A percentile compares a stretch with the other conserved stretches of the same genome.
Conservation (phyloP, 1,140 invertebrate species). For the Lepidurus couesii region DNA sequence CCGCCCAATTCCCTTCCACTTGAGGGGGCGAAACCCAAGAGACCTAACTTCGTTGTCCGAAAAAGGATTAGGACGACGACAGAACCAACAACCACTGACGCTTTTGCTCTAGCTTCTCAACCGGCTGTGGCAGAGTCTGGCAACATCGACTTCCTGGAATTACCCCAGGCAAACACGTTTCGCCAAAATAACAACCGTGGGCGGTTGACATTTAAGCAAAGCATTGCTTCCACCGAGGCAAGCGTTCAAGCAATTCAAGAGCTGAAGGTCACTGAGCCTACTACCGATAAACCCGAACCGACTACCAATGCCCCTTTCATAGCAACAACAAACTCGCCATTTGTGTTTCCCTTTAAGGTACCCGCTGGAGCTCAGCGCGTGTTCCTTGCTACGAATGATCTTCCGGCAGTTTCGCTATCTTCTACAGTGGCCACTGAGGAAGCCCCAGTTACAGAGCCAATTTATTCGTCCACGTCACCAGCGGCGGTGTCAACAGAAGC, state of each 20-base stretch:
- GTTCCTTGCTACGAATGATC: background rate
- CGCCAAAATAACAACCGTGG: background rate
- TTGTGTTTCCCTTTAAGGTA: background rate
- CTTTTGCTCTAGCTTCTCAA: background rate
- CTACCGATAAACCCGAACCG: background rate
- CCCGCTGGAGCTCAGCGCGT: background rate
- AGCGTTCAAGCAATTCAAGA: background rate
- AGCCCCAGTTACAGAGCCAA: background rate
- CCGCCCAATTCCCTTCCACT: background rate
- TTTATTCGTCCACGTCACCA: background rate
- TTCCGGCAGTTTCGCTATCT: background rate
- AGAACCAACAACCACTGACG: background rate
- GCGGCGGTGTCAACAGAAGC: background rate
- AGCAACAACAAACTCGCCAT: background rate
- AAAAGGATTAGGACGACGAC: conserved; percentile 1
- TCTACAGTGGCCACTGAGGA: background rate
- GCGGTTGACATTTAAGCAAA: background rate
- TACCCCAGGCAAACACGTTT: background rate
- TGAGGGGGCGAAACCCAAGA: background rate
- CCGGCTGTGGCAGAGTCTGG: background rate
- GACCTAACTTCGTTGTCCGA: background rate
- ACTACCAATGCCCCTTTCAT: background rate
- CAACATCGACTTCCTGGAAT: background rate
- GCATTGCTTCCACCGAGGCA: background rate
- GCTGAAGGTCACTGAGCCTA: background rate